Conservation (phyloP, 2,113 vertebrate genomes). For the Vulpes lagopus region DNA sequence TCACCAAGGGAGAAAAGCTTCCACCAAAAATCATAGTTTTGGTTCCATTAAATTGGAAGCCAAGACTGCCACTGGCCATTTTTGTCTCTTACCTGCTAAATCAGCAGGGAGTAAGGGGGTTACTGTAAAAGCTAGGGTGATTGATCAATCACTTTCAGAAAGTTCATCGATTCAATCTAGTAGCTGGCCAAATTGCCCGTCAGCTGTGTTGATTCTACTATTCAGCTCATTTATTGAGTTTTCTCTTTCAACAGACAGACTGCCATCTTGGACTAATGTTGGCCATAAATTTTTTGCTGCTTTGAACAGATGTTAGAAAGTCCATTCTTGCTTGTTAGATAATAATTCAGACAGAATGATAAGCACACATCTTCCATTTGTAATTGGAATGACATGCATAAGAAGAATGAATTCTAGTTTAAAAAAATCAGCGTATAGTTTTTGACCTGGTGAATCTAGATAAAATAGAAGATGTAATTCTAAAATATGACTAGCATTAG, state of each 20-base stretch:
- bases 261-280: conserved; percentile 35
- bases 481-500: not conserved
- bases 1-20: not conserved
- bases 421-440: not conserved
- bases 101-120: conserved; percentile 39
- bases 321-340: not conserved
- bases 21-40: not conserved
- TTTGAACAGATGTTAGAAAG: conserved; percentile 9
- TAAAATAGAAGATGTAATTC: not conserved
- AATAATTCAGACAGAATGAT: not conserved
- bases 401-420: not conserved
- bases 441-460: not conserved
- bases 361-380: not conserved
- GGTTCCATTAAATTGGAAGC: conserved; percentile 35
- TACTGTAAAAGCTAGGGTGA: not conserved
- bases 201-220: conserved; percentile 47
- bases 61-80: not conserved
- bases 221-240: conserved; percentile 40
- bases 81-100: conserved; percentile 3
- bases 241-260: conserved; percentile 53
- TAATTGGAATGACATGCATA: not conserved
- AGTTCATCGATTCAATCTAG: conserved; percentile 33
- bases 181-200: conserved; percentile 46
- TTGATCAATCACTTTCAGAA: conserved; percentile 56
- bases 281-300: not conserved